Conservation (phyloP, 2,888 invertebrate species). For the Pandemis cinnamomeana region DNA sequence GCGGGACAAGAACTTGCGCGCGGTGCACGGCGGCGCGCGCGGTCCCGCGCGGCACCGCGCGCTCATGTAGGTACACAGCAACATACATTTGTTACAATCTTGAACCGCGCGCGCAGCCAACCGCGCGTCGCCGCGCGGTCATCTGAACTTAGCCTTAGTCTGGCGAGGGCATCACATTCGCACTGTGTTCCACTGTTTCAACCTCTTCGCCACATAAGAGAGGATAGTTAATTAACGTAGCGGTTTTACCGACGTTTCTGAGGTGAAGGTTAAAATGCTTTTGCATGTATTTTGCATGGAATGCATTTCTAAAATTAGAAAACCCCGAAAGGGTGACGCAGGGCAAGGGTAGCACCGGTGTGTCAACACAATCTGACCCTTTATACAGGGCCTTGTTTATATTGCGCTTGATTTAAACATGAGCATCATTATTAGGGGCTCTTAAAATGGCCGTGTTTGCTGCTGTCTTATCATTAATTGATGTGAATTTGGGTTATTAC, state of each 20-base stretch:
- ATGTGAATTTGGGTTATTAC: too few species aligned
- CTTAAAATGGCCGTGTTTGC: neutral
- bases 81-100: too few species aligned
- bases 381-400: conserved; percentile 9
- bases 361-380: conserved; percentile 13
- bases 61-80: too few species aligned
- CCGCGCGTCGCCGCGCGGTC: too few species aligned
- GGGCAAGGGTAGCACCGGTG: neutral
- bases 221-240: neutral
- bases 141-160: too few species aligned
- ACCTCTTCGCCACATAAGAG: too few species aligned
- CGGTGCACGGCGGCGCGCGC: too few species aligned
- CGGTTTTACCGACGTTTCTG: neutral
- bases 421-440: neutral
- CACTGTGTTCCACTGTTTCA: too few species aligned
- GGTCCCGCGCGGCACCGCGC: too few species aligned
- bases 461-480: neutral
- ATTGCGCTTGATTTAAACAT: neutral
- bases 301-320: conserved; percentile 25
- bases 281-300: conserved; percentile 8
- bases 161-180: too few species aligned
- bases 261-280: neutral
- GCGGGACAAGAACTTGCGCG: too few species aligned
- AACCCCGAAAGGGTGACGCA: conserved; percentile 12
- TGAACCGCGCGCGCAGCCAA: too few species aligned